Percentiles rank a stretch among this genome's conserved stretches.
Evolutionary conservation across 2,888 invertebrate species (phyloP).

Genomic region (Sarcophaga caerulescens): DNA sequence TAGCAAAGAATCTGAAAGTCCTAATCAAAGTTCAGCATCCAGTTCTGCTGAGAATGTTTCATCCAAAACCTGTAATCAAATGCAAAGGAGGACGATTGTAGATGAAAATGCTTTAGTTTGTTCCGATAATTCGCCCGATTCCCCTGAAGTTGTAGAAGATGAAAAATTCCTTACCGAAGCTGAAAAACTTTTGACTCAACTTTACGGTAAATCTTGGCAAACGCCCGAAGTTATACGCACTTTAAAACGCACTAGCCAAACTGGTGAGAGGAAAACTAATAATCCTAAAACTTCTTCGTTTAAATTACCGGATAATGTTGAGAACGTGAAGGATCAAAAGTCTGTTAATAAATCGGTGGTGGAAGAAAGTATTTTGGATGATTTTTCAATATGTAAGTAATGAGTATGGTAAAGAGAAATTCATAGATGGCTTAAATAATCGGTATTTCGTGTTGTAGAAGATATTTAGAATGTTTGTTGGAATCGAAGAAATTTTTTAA

Average conservation of each 20-base stretch:
- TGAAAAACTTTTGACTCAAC: constrained; percentile 75
- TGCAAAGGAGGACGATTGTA: neutral
- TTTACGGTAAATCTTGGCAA: constrained; percentile 80
- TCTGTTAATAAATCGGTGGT: constrained; percentile 21
- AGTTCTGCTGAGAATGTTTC: neutral
- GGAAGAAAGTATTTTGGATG: constrained; percentile 75
- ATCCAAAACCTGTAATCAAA: constrained; percentile 6
- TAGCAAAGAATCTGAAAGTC: neutral
- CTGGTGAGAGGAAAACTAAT: constrained; percentile 54
- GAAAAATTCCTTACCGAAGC: constrained; percentile 74
- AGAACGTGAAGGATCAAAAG: neutral
- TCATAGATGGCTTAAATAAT: too few species aligned
- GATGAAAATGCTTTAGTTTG: neutral
- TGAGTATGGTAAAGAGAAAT: too few species aligned
- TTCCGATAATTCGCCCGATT: constrained; percentile 14
- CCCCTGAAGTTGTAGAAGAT: constrained; percentile 60
- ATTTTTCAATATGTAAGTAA: constrained; percentile 78
- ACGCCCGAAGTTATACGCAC: constrained; percentile 79
- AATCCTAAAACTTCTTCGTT: constrained; percentile 18
- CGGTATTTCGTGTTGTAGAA: too few species aligned
- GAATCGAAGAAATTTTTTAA: too few species aligned
- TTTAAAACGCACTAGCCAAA: constrained; percentile 73
- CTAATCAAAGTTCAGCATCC: neutral
- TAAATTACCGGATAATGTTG: neutral
- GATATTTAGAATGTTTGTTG: too few species aligned